A percentile compares a stretch with the other conserved stretches of the same genome.
phyloP scores from a whole-genome alignment of 2,797 vertebrate species.

The Acropternis orthonyx region DNA sequence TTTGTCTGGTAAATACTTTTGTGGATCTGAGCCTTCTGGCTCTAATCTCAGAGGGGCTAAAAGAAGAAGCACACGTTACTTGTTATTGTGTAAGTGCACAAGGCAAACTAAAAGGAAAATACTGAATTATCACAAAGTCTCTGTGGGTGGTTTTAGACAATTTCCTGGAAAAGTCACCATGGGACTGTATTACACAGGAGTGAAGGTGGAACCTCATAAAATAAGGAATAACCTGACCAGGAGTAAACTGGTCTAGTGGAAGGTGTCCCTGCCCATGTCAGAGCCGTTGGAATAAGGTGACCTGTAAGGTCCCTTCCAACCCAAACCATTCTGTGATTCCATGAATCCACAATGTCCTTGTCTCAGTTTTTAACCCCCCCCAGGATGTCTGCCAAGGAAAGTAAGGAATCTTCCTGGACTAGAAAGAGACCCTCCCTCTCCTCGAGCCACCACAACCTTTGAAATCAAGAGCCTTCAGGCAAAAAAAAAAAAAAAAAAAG shows the following conservation, averaged over 20 bases:
- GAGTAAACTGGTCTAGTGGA: no score
- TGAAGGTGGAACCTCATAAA: not conserved
- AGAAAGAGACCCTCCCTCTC: no score
- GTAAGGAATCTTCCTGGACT: no score
- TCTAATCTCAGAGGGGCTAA: not conserved
- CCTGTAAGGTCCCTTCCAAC: not conserved
- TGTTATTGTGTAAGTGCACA: not conserved
- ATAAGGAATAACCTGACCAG: not conserved
- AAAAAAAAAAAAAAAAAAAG: no score
- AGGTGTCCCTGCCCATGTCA: not conserved
- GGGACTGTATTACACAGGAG: not conserved
- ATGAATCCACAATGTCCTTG: not conserved
- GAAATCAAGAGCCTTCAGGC: no score
- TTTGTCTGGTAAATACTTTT: not conserved
- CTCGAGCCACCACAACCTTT: no score
- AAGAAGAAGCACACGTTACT: not conserved
- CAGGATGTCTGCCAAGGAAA: no score
- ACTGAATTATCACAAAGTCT: not conserved
- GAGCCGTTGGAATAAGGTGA: not conserved
- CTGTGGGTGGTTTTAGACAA: not conserved
- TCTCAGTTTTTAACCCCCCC: no score
- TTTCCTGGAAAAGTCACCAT: not conserved
- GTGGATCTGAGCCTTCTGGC: not conserved
- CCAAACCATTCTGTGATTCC: accelerated
- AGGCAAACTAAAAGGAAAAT: not conserved